phyloP scores from a whole-genome alignment of 2,113 vertebrate species.

The Catharus bicknelli region DNA sequence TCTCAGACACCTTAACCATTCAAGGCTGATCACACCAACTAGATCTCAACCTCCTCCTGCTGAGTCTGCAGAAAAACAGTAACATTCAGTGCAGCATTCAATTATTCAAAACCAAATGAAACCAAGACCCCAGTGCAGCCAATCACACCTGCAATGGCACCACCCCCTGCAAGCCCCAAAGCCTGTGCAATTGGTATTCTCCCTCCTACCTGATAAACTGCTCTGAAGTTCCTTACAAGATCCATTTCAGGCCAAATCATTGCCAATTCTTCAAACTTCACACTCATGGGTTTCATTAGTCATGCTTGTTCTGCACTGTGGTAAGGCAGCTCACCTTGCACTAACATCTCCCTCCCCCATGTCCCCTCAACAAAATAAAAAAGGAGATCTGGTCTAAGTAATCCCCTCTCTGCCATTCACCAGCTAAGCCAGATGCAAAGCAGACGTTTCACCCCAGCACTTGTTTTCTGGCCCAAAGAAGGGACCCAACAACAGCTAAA shows the following conservation, averaged over 20 bases:
- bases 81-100: not conserved
- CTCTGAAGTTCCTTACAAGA: not conserved
- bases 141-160: rapidly evolving
- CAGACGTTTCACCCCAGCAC: not conserved
- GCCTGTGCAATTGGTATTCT: rapidly evolving
- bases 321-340: not conserved
- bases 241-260: not conserved
- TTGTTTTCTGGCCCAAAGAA: not conserved
- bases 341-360: not conserved
- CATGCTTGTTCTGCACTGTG: too few species aligned
- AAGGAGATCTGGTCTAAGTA: not conserved
- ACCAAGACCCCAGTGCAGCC: too few species aligned
- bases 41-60: not conserved
- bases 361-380: not conserved
- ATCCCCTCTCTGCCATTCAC: not conserved
- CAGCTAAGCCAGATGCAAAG: not conserved
- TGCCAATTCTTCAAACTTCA: not conserved
- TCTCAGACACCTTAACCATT: not conserved
- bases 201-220: not conserved
- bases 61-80: not conserved
- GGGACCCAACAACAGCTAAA: not conserved
- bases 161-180: not conserved
- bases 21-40: not conserved
- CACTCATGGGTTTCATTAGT: rapidly evolving
- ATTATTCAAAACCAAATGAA: not conserved